phyloP scores from a whole-genome alignment of 2,797 vertebrate species.

The Coranthus polyacanthus region DNA sequence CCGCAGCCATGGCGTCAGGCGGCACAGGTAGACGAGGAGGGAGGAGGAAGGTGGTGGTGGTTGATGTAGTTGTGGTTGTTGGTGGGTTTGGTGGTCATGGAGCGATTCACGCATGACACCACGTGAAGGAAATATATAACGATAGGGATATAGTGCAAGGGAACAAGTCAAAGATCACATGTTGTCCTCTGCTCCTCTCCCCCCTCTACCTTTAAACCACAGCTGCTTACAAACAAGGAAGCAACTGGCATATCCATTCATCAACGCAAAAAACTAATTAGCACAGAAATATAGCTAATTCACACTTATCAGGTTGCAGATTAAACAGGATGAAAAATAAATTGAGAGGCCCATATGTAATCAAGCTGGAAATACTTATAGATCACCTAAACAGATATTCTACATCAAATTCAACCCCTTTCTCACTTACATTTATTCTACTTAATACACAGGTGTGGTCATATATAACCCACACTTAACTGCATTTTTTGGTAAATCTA shows the following conservation, averaged over 20 bases:
- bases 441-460: constrained; percentile 37
- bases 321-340: constrained; percentile 60
- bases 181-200: constrained; percentile 84
- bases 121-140: constrained; percentile 96
- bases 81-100: constrained; percentile 89
- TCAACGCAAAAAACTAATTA: constrained; percentile 78
- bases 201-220: constrained; percentile 84
- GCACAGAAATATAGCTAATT: constrained; percentile 64
- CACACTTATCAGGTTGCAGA: constrained; percentile 56
- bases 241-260: constrained; percentile 86
- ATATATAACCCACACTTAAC: constrained; percentile 32
- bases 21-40: constrained; percentile 84
- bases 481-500: background rate
- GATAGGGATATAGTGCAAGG: constrained; percentile 98
- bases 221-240: constrained; percentile 86
- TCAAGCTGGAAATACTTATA: constrained; percentile 49
- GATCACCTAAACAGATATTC: constrained; percentile 36
- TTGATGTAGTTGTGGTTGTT: constrained; percentile 84
- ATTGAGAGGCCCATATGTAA: constrained; percentile 55
- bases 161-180: constrained; percentile 96
- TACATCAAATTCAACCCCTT: constrained; percentile 30
- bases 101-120: constrained; percentile 94
- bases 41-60: constrained; percentile 79
- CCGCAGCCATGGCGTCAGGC: constrained; percentile 81
- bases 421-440: constrained; percentile 30